phyloP scores from a whole-genome alignment of 1,140 invertebrate species.

The Drosophila azteca region DNA sequence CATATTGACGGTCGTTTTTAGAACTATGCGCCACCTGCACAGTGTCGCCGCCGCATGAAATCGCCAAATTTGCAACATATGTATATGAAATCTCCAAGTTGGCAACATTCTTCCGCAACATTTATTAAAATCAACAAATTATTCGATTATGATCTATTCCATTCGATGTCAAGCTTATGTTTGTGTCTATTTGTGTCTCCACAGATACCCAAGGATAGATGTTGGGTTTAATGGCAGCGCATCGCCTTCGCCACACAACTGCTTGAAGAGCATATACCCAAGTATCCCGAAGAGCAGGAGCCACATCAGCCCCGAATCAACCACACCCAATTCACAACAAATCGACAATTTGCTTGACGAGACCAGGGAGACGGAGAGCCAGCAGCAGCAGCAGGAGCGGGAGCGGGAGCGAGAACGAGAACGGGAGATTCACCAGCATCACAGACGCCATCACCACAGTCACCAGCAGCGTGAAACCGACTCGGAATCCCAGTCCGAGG shows the following conservation, averaged over 20 bases:
- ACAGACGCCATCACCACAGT: constrained; percentile 53
- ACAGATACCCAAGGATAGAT: constrained; percentile 78
- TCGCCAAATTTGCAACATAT: no score
- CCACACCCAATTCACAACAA: constrained; percentile 61
- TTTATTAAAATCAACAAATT: no score
- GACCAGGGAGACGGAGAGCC: constrained; percentile 43
- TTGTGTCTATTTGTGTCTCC: neutral
- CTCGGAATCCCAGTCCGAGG: constrained; percentile 12
- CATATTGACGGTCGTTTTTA: no score
- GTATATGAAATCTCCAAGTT: no score
- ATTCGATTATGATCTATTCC: no score
- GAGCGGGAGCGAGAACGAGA: neutral
- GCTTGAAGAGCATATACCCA: constrained; percentile 34
- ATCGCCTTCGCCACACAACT: constrained; percentile 35
- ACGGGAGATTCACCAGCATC: constrained; percentile 42
- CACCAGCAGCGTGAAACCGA: constrained; percentile 4
- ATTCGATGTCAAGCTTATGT: no score
- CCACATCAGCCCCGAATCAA: constrained; percentile 46
- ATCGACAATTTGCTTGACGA: constrained; percentile 73
- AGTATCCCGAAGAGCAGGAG: constrained; percentile 31
- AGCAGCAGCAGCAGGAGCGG: neutral
- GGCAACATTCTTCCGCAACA: no score
- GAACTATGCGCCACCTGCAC: no score
- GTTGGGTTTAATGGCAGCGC: constrained; percentile 48
- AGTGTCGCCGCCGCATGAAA: no score